Base-by-base conservation (phyloP, 2,113 vertebrate genomes). In the Astatoreochromis straeleni region DNA sequence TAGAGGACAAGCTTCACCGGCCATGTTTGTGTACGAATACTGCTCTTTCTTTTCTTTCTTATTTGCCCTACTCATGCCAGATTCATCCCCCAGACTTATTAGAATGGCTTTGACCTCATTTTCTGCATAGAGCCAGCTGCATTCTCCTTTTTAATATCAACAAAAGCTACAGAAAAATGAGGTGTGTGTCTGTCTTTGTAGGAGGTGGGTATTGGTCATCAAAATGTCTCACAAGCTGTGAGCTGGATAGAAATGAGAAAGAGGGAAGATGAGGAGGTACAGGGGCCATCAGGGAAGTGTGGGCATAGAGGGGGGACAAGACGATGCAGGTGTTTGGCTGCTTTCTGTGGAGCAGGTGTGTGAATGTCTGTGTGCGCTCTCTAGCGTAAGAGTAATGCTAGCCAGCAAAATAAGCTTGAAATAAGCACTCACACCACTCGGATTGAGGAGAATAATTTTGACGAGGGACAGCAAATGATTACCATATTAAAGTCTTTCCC, bases 21-120 rank as follows among this genome's bases (percentile, higher is more conserved):
- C 60, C 47, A 45, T 13, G 84, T 95, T 93, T 94, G 82, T 90
- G 90, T 84, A 84, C 78, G 86, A 92, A 75, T 68, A 73, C 83
- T 49, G 58, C 83, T 89, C 80, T 53, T 89, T 31, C 7, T 12
- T 31, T 19, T 57, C 85, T 83, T 85, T 80, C 85, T 89, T 78
- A 68, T 40, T 84, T 91, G 85, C 90, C 85, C 81, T 87, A 51
- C 87, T 92, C 31, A 40, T 84, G 53, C 85, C 60, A 84, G 89
- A 82, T 89, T 94, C 89, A 92, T 94, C 90, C 90, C 85, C 85
- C 87, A 90, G 91, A 95, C 92, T 94, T 95, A 96, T 96, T 95
- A 96, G 92, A 94, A 94, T 85, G 88, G 86, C 92, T 93, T 93
- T 95, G 95, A 95, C 94, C 94, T 96, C 94, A 96, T 96, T 97